A percentile compares a stretch with the other conserved stretches of the same genome.
Conservation (phyloP, 2,797 vertebrate species). For the Poeciliopsis presidionis region DNA sequence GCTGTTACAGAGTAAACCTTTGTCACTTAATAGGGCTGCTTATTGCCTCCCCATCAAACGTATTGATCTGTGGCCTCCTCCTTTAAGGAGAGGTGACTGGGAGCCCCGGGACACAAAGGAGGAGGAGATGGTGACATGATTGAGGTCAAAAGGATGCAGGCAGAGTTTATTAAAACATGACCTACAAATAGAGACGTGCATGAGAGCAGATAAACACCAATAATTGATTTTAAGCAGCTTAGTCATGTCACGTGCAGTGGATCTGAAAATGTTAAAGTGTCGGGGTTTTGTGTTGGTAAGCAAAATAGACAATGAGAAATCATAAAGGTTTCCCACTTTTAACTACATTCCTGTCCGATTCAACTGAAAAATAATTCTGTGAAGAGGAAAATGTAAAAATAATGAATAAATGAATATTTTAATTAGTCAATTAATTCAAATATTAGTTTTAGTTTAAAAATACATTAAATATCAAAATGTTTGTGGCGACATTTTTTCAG, state of each 20-base stretch:
- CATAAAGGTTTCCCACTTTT: background rate
- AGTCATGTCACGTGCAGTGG: background rate
- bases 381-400: background rate
- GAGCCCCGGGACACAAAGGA: constrained; percentile 63
- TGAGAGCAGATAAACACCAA: background rate
- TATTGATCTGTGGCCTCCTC: constrained; percentile 97
- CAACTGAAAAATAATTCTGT: background rate
- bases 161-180: constrained; percentile 50
- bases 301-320: background rate
- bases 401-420: background rate
- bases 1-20: constrained; percentile 99
- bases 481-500: too few relatives aligned
- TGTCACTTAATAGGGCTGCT: constrained; percentile 99
- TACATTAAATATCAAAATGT: too few relatives aligned
- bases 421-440: too few relatives aligned
- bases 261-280: background rate
- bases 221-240: constrained; percentile 33
- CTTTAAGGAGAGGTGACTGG: constrained; percentile 84
- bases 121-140: constrained; percentile 30
- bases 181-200: constrained; percentile 17
- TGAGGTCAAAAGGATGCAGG: constrained; percentile 25
- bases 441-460: too few relatives aligned
- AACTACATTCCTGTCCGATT: background rate
- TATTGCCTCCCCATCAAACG: constrained; percentile 98
- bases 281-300: background rate